These are phyloP conservation scores for Volucella inanis DNA, from an alignment of 2,888 invertebrate species.

Conservation along the genomic window DNA sequence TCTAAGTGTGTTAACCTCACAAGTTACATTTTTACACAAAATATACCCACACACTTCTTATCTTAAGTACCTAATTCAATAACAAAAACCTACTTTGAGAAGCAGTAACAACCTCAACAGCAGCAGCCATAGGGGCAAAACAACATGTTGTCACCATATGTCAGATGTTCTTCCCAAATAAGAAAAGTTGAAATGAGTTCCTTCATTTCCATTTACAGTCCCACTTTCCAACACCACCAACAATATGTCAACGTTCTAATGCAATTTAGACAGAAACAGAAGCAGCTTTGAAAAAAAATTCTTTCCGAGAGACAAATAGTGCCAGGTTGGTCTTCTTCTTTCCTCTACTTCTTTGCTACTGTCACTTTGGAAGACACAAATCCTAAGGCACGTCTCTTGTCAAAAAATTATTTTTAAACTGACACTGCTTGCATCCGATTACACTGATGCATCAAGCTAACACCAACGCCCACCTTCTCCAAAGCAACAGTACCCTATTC, in stretches of 20 bases:
- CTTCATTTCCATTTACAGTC: not conserved
- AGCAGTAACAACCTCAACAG: not conserved
- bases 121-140: conserved; percentile 11
- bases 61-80: conserved; percentile 55
- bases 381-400: conserved; percentile 55
- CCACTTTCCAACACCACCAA: conserved; percentile 10
- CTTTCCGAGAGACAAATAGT: conserved; percentile 19
- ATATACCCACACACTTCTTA: conserved; percentile 34
- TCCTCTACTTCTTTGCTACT: not conserved
- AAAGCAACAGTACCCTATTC: not conserved
- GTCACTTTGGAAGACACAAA: not conserved
- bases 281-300: conserved; percentile 15
- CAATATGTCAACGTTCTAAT: conserved; percentile 65
- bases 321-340: not conserved
- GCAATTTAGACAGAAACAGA: conserved; percentile 55
- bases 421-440: conserved; percentile 63
- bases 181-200: conserved; percentile 50
- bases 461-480: conserved; percentile 46
- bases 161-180: conserved; percentile 36
- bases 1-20: conserved; percentile 29
- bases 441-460: conserved; percentile 51
- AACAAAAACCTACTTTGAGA: conserved; percentile 56
- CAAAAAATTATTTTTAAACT: conserved; percentile 71
- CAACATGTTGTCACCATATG: conserved; percentile 67
- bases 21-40: conserved; percentile 22